Evolutionary conservation across 2,113 vertebrate genomes (phyloP), one percentile per base, ranked within the genome.

Genomic region (Oceanites oceanicus): DNA sequence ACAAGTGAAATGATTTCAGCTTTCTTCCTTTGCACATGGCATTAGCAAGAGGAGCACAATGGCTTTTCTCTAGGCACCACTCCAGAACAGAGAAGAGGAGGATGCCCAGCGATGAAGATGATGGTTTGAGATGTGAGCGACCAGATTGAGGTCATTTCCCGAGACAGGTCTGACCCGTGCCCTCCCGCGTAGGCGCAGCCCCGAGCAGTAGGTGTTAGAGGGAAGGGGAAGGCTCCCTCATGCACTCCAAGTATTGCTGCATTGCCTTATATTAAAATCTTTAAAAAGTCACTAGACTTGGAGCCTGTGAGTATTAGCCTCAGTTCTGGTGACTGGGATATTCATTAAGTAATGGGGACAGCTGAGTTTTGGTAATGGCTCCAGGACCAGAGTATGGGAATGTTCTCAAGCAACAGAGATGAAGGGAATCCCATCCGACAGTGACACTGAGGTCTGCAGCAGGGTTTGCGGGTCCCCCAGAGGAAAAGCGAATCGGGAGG

Each of bases 141-240:
- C 49, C 74, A 45, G 38, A 29, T 0, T 71, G 67, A 84, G 17
- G 59, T 13, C 19, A 5, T 61, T 52, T 83, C 67, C 50, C 1
- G 0, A 36, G 40, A 21, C 19, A 76, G 25, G 7, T n/a, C 49
- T 30, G 26, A 38, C 18, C 34, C 2, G 2, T 16, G 29, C 9
- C 20, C 20, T 56, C 20, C 38, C 0, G 0, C 7, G 4, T 2
- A 9, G 1, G 25, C n/a, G 44, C 23, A 70, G 13, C 78, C 34
- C 67, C 17, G 32, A 76, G 49, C 38, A 45, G 12, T 5, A 36
- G 45, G 20, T 22, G n/a, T 9, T 34, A 32, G 21, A 76, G 5
- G 7, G 14, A 76, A 67, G 17, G 42, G 23, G 11, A 88, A 55
- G 11, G 9, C 9, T 26, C 58, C 59, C 11, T 80, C 25, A 40